phyloP scores from a whole-genome alignment of 2,113 vertebrate genomes.

The Otis tarda region DNA sequence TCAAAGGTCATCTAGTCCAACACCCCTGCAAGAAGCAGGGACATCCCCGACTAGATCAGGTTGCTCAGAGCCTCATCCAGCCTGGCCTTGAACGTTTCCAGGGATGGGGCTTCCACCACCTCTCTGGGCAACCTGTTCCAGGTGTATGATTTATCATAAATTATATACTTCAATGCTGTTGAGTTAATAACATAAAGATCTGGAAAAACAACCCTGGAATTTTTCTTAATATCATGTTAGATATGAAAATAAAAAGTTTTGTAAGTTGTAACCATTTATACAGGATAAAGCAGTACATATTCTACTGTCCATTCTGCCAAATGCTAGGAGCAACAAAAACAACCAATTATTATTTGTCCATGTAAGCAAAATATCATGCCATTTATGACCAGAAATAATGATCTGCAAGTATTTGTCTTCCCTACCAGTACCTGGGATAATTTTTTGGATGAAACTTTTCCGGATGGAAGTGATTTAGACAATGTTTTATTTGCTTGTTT shows the following conservation, averaged over 20 bases:
- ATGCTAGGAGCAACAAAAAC: background rate
- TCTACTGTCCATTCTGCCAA: background rate
- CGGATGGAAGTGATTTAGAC: background rate
- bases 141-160: background rate
- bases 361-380: background rate
- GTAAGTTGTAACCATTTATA: background rate
- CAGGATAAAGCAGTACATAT: background rate
- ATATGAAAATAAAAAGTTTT: background rate
- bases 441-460: background rate
- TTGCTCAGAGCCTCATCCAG: too few species aligned
- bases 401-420: background rate
- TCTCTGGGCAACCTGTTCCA: background rate
- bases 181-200: background rate
- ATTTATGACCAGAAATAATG: background rate
- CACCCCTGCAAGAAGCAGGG: too few species aligned
- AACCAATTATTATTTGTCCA: background rate
- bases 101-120: too few species aligned
- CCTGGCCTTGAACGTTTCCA: too few species aligned
- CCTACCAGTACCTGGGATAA: background rate
- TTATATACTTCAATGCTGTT: background rate
- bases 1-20: too few species aligned
- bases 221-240: background rate
- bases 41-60: too few species aligned
- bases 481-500: background rate
- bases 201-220: rapidly evolving